Conservation (phyloP, 2,888 invertebrate species). For the Drosophila mulleri region DNA sequence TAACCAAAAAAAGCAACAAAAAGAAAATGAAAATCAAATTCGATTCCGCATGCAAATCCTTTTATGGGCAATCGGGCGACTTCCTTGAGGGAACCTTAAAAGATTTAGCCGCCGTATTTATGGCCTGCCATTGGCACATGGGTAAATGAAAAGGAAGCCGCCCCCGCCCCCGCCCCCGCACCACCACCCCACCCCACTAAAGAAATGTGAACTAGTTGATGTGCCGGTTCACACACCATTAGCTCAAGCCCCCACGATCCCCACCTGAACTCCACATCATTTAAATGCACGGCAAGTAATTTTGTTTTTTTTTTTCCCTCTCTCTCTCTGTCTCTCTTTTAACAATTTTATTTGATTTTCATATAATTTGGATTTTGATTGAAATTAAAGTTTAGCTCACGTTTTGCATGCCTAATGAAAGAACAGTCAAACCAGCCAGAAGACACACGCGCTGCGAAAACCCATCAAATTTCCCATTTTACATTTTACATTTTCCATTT, state of each 20-base stretch:
- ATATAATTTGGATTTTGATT: constrained; percentile 79
- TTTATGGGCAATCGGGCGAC: constrained; percentile 42
- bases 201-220: constrained; percentile 72
- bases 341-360: constrained; percentile 73
- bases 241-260: constrained; percentile 1
- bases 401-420: constrained; percentile 68
- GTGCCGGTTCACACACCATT: constrained; percentile 67
- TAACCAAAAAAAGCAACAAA: constrained; percentile 27
- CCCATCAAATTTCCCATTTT: constrained; percentile 35
- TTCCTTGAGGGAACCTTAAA: constrained; percentile 37
- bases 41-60: constrained; percentile 62
- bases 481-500: constrained; percentile 37
- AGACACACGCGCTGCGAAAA: constrained; percentile 13
- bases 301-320: constrained; percentile 24
- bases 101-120: constrained; percentile 53
- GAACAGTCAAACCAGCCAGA: constrained; percentile 13
- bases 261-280: constrained; percentile 25
- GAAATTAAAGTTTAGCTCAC: constrained; percentile 67
- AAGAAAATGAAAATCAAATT: constrained; percentile 6
- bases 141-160: constrained; percentile 38
- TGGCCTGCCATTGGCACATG: constrained; percentile 33
- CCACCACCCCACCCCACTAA: neutral
- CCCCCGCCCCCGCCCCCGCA: neutral
- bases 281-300: constrained; percentile 57
- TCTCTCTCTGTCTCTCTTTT: neutral